phyloP scores from a whole-genome alignment of 2,797 vertebrate genomes.

The Tragopan temminckii region DNA sequence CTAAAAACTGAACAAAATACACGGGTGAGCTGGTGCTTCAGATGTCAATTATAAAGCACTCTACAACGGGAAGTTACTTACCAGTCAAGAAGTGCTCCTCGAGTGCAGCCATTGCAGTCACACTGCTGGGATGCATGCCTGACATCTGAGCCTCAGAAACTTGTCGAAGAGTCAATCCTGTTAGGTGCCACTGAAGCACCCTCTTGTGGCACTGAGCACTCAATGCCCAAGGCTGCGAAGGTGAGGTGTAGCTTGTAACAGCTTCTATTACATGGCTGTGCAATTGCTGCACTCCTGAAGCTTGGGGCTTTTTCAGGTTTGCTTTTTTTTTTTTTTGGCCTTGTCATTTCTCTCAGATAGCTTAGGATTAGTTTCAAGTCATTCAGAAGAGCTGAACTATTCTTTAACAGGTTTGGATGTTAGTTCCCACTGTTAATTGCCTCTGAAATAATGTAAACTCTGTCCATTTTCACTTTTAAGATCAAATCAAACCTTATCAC shows the following conservation, averaged over 20 bases:
- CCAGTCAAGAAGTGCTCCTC: background rate
- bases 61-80: slow-evolving; percentile 51
- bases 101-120: slow-evolving; percentile 22
- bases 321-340: background rate
- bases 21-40: background rate
- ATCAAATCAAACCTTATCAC: background rate
- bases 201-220: slow-evolving; percentile 46
- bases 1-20: background rate
- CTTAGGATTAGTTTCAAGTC: background rate
- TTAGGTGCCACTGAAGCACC: slow-evolving; percentile 54
- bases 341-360: background rate
- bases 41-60: slow-evolving; percentile 4
- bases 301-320: background rate
- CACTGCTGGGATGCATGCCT: background rate
- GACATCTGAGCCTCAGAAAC: slow-evolving; percentile 27
- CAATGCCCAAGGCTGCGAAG: background rate
- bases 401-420: background rate
- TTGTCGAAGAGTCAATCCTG: background rate
- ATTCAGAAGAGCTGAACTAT: background rate
- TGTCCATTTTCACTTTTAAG: background rate
- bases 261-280: background rate
- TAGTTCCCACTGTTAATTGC: background rate
- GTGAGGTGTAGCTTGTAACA: background rate
- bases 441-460: background rate
- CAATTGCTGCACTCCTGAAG: background rate